These are phyloP conservation scores for Druceiella hillmani DNA, from an alignment of 2,888 invertebrate species.

Conservation along the genomic window DNA sequence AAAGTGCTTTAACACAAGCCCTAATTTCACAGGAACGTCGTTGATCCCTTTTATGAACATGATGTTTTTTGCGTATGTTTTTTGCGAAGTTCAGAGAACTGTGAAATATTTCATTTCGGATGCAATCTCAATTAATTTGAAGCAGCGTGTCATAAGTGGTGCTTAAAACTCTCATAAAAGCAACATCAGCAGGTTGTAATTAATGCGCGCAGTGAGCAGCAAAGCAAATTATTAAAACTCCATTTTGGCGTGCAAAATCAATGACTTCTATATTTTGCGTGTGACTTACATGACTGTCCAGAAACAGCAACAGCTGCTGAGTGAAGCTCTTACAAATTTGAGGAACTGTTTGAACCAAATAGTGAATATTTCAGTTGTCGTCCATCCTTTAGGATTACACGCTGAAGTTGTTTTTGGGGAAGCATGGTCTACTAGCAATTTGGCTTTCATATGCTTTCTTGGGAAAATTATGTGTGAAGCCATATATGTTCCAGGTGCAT, in stretches of 20 bases:
- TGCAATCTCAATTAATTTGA: too few species aligned
- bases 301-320: conserved; percentile 16
- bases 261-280: conserved; percentile 20
- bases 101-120: too few species aligned
- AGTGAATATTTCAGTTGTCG: background rate
- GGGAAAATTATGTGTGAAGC: conserved; percentile 29
- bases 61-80: too few species aligned
- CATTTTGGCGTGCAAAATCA: conserved; percentile 19
- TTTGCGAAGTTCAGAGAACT: too few species aligned
- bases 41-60: too few species aligned
- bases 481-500: conserved; percentile 25
- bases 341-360: too few species aligned
- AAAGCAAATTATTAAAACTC: conserved; percentile 21
- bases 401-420: conserved; percentile 26
- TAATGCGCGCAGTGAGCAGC: conserved; percentile 22
- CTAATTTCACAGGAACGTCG: too few species aligned
- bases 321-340: too few species aligned
- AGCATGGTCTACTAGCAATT: conserved; percentile 26
- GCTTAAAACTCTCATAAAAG: too few species aligned
- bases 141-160: too few species aligned
- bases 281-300: conserved; percentile 19
- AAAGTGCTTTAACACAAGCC: too few species aligned
- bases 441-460: conserved; percentile 24
- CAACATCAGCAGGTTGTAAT: conserved; percentile 7
- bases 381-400: conserved; percentile 27